Conservation (phyloP, 2,797 vertebrate genomes). For the Pempheris klunzingeri region DNA sequence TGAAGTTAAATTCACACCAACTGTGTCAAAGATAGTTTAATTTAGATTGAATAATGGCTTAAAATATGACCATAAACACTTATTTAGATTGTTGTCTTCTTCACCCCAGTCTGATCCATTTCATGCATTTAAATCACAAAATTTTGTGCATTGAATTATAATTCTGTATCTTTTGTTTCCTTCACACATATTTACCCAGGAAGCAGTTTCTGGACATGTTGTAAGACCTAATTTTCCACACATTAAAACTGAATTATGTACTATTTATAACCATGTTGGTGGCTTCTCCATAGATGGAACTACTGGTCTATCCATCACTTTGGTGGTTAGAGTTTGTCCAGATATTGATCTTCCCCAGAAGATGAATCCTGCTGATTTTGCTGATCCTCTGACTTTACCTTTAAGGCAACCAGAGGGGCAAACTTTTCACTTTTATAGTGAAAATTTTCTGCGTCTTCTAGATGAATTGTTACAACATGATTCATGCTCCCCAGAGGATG, state of each 20-base stretch:
- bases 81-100: neutral
- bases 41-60: neutral
- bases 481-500: too few species aligned
- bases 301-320: too few species aligned
- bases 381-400: neutral
- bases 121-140: neutral
- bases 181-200: neutral
- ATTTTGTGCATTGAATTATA: neutral
- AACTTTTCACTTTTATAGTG: neutral
- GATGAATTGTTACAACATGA: neutral
- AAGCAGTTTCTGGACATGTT: too few species aligned
- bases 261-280: neutral
- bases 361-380: neutral
- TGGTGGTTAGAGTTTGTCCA: neutral
- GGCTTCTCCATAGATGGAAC: too few species aligned
- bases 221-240: too few species aligned
- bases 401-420: neutral
- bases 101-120: neutral
- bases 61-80: too few species aligned
- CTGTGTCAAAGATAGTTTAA: neutral
- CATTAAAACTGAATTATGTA: too few species aligned
- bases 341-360: neutral
- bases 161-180: neutral
- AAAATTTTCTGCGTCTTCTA: neutral
- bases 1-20: neutral